phyloP scores from a whole-genome alignment of 2,113 vertebrate species.

The Columba livia region DNA sequence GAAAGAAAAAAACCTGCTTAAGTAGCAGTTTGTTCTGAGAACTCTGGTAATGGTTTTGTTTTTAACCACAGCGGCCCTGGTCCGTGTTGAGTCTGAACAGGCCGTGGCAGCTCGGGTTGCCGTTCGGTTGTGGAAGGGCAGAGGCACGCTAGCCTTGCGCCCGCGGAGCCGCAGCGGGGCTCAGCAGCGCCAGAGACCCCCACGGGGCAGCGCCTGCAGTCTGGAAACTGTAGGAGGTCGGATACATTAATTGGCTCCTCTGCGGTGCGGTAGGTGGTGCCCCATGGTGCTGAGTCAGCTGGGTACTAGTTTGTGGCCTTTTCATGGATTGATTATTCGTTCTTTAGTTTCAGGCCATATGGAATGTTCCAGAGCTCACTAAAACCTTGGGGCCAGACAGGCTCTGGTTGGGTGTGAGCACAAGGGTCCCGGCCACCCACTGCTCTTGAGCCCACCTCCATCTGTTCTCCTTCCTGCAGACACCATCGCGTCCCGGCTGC shows the following conservation, averaged over 20 bases:
- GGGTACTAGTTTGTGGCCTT: not conserved
- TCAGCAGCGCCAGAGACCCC: not conserved
- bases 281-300: not conserved
- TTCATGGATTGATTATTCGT: not conserved
- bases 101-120: not conserved
- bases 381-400: not conserved
- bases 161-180: rapidly evolving
- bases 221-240: not conserved
- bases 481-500: not conserved
- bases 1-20: constrained; percentile 39
- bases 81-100: not conserved
- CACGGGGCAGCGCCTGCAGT: not conserved
- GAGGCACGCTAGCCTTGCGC: not conserved
- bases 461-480: not conserved
- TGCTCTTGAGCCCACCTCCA: not conserved
- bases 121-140: not conserved
- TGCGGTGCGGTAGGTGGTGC: not conserved
- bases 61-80: not conserved
- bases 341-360: not conserved
- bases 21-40: constrained; percentile 21
- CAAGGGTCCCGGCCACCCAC: rapidly evolving
- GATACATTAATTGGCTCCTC: not conserved
- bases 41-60: constrained; percentile 47
- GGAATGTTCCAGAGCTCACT: not conserved
- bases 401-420: not conserved